Evolutionary conservation across 2,797 vertebrate species (phyloP).

Genomic region (Molothrus ater): DNA sequence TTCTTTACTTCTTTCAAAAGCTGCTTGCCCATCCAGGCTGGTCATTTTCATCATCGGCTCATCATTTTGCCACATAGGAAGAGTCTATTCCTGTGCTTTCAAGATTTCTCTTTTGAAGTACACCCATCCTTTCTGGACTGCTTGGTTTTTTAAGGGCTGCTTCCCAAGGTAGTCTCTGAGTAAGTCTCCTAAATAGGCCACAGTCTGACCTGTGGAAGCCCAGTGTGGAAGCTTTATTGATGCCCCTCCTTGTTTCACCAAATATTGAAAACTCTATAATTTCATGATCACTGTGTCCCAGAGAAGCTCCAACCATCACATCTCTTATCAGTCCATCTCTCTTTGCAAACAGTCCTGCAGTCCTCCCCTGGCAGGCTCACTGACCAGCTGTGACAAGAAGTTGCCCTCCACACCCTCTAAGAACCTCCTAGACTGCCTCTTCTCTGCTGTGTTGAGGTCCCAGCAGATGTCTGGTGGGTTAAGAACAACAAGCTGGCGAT

Average conservation of each 20-base stretch:
- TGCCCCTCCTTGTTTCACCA: neutral
- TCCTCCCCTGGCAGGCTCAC: too few relatives aligned
- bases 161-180: neutral
- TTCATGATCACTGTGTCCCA: neutral
- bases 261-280: neutral
- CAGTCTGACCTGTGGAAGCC: neutral
- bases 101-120: neutral
- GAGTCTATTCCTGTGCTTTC: neutral
- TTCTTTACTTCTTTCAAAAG: neutral
- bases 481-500: neutral
- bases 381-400: neutral
- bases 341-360: neutral
- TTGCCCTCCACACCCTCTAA: neutral
- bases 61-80: neutral
- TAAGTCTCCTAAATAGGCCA: neutral
- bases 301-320: too few relatives aligned
- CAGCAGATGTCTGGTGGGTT: neutral
- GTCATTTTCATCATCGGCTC: rapidly evolving
- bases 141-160: neutral
- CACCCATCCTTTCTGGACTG: neutral
- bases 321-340: neutral
- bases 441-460: neutral
- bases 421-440: too few relatives aligned
- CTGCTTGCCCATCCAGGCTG: neutral
- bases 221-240: neutral